Evolutionary conservation across 64 coral and sea anemone species (phyloP).

Genomic region (Montipora capricornis): DNA sequence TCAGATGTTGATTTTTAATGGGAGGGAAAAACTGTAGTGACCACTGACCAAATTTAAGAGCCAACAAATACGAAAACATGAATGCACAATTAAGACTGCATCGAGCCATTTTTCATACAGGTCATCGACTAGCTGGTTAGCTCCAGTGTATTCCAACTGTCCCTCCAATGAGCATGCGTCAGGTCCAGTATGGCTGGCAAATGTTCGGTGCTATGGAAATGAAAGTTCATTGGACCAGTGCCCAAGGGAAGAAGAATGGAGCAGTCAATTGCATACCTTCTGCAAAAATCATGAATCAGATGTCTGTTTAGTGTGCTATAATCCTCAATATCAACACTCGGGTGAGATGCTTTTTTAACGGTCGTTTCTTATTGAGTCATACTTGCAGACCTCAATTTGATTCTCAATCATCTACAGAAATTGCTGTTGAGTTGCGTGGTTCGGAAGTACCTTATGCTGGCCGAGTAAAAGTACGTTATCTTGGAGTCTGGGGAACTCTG

Average conservation of each 20-base stretch:
- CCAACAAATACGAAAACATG: background rate
- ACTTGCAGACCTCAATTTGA: background rate
- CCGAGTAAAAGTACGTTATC: slow-evolving; percentile 45
- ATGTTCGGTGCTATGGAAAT: slow-evolving; percentile 15
- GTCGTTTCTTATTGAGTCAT: too few relatives aligned
- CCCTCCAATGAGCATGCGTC: background rate
- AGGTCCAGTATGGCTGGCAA: slow-evolving; percentile 5
- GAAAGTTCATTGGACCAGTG: slow-evolving; percentile 46
- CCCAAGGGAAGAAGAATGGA: background rate
- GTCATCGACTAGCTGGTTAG: slow-evolving; percentile 9
- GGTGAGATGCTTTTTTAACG: background rate
- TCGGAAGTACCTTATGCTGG: slow-evolving; percentile 29
- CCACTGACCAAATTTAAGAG: background rate
- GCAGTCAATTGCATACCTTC: background rate
- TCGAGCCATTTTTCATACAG: background rate
- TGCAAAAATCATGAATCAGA: background rate
- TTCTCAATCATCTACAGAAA: background rate
- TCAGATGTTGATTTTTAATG: too few relatives aligned
- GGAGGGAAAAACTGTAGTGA: background rate
- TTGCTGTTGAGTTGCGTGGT: background rate
- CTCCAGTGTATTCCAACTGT: slow-evolving; percentile 12
- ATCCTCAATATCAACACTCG: background rate
- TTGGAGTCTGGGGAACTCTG: slow-evolving; percentile 33
- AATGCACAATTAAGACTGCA: background rate
- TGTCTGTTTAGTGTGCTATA: slow-evolving; percentile 24